Percentiles rank a stretch among this genome's conserved stretches.
Evolutionary conservation across 1,140 invertebrate species (phyloP).

Genomic region (Carcinoscorpius rotundicauda): DNA sequence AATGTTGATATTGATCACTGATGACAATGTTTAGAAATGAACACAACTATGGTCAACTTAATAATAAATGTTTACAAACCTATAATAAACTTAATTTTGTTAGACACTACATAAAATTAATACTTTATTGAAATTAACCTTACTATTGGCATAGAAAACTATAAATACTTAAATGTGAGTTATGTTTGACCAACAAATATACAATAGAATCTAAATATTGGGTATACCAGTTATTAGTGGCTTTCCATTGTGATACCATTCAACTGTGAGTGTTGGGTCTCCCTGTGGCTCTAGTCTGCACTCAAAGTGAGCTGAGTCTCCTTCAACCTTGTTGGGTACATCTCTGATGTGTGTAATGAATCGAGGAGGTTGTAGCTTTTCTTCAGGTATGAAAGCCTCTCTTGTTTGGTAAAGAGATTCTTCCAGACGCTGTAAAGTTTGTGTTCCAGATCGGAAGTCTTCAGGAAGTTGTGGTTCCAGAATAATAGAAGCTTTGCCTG

Average conservation of each 20-base stretch:
- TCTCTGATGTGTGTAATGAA: conserved; percentile 66
- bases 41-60: no score
- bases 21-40: no score
- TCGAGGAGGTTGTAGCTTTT: conserved; percentile 66
- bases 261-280: conserved; percentile 75
- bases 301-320: conserved; percentile 78
- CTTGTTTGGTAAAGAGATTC: conserved; percentile 75
- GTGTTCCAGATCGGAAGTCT: conserved; percentile 67
- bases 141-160: no score
- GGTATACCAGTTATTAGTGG: conserved; percentile 54
- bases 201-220: background rate
- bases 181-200: no score
- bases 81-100: no score
- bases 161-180: no score
- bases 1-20: no score
- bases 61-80: no score
- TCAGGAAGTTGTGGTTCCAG: conserved; percentile 78
- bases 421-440: conserved; percentile 79
- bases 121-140: no score
- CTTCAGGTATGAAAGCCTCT: conserved; percentile 65
- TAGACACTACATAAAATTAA: no score
- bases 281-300: conserved; percentile 75
- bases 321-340: conserved; percentile 68
- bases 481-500: conserved; percentile 56
- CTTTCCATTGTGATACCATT: conserved; percentile 86